Conservation (phyloP, 1,140 invertebrate species). For the Solenopsis invicta region DNA sequence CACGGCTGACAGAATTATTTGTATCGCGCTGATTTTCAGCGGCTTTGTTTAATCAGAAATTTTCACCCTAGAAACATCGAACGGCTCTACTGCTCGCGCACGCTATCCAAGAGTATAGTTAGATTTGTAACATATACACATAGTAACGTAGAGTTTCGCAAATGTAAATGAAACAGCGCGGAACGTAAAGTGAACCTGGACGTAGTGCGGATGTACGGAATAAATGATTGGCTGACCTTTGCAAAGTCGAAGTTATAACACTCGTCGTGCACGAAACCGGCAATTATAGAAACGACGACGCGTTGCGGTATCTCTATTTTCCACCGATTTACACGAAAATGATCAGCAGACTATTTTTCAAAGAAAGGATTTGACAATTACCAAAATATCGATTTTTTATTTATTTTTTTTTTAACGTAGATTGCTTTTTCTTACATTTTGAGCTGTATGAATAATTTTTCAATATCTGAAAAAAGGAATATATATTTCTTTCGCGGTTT, state of each 20-base stretch:
- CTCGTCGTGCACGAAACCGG: slow-evolving; percentile 27
- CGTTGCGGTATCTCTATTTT: slow-evolving; percentile 4
- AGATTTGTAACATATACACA: slow-evolving; percentile 29
- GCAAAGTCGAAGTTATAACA: slow-evolving; percentile 64
- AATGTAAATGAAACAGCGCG: slow-evolving; percentile 80
- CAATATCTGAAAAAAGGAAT: not conserved
- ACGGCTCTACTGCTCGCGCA: not conserved
- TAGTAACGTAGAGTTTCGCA: slow-evolving; percentile 72
- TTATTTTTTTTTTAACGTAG: not conserved
- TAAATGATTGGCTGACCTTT: slow-evolving; percentile 75
- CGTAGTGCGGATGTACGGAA: slow-evolving; percentile 70
- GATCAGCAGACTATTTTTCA: not conserved
- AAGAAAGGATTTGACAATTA: not conserved
- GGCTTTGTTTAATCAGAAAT: slow-evolving; percentile 8
- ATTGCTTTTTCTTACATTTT: not conserved
- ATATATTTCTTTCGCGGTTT: not conserved
- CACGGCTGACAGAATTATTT: not conserved
- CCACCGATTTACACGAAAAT: not conserved
- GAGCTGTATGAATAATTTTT: not conserved
- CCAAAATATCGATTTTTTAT: not conserved
- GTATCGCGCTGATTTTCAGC: slow-evolving; percentile 4
- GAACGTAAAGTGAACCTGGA: slow-evolving; percentile 72
- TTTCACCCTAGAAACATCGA: not conserved
- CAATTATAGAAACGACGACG: slow-evolving; percentile 40
- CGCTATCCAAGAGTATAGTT: slow-evolving; percentile 47